Conservation (phyloP, 2,797 vertebrate species). For the Rhyacichthys aspro region DNA sequence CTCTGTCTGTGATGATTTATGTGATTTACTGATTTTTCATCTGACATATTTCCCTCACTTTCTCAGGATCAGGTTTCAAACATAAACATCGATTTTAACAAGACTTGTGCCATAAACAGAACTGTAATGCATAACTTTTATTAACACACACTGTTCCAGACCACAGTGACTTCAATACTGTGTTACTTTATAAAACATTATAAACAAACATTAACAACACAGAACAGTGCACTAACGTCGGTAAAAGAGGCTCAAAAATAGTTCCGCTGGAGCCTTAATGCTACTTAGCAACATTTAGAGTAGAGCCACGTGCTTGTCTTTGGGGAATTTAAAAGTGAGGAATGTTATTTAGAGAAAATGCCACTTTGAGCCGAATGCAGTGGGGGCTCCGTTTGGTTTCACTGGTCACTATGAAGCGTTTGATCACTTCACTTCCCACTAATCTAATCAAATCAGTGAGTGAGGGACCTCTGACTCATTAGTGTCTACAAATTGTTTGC, state of each 20-base stretch:
- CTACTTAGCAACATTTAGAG: conserved; percentile 72
- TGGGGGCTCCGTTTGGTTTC: conserved; percentile 5
- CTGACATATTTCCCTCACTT: too few species aligned
- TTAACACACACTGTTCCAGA: too few species aligned
- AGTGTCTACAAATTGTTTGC: conserved; percentile 6
- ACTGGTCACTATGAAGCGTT: conserved; percentile 27
- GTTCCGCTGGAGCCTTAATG: conserved; percentile 48
- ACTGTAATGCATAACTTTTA: too few species aligned
- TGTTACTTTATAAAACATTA: too few species aligned
- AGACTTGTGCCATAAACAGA: too few species aligned
- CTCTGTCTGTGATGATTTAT: too few species aligned
- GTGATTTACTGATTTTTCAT: too few species aligned
- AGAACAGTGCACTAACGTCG: neutral
- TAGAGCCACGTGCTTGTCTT: conserved; percentile 70
- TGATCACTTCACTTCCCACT: conserved; percentile 33
- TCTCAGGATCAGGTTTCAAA: too few species aligned
- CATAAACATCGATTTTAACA: too few species aligned
- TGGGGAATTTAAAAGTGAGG: conserved; percentile 72
- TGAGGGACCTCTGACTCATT: neutral
- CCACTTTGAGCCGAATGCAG: conserved; percentile 21
- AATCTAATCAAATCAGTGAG: conserved; percentile 40
- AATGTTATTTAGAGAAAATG: conserved; percentile 69
- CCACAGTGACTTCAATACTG: too few species aligned
- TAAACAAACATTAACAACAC: neutral
- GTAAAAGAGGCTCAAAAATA: conserved; percentile 34